Evolutionary conservation across 2,113 vertebrate species (phyloP), one percentile per base, ranked within the genome.

Genomic region (Sylvia atricapilla): DNA sequence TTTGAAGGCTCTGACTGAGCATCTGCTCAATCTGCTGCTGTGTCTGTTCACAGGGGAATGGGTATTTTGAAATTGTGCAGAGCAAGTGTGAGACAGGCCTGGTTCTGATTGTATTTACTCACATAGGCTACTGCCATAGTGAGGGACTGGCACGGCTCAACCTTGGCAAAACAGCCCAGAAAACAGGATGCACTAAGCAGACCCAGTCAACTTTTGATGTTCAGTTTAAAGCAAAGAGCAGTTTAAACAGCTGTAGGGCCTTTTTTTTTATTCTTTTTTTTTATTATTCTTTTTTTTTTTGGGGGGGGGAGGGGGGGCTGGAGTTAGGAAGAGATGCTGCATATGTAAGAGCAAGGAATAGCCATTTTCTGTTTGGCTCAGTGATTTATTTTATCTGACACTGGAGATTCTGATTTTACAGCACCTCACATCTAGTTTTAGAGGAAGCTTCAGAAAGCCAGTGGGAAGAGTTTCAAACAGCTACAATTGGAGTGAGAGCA

Each of bases 301-400:
- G 24, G 3, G 14, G 14, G 3, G 3, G 1, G 5, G 6, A 13
- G 3, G 14, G 14, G 3, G 3, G 1, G 5, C 10, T 9, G 9
- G 6, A 15, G 0, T 49, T 50, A 35, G 35, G 52, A 43, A 62
- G 30, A 91, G 24, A 24, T 87, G 37, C 22, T 56, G 21, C 35
- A 5, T 30, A 46, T 23, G 15, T 37, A 79, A 52, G 5, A 10
- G 15, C 43, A 47, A 72, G 11, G 25, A 74, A 70, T 4, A 84
- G 6, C 4, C 7, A 24, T 31, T 67, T 80, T 56, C 16, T 84
- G 12, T 82, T 89, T 44, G 31, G 5, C 3, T 87, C 16, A 46
- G 23, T 24, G 64, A 35, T 87, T 56, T 53, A 11, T 66, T 33
- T 64, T 9, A 28, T 62, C 35, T 93, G 58, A 62, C 31, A 11